Conservation (phyloP, 23 tunicate species). For the Halocynthia roretzi region DNA sequence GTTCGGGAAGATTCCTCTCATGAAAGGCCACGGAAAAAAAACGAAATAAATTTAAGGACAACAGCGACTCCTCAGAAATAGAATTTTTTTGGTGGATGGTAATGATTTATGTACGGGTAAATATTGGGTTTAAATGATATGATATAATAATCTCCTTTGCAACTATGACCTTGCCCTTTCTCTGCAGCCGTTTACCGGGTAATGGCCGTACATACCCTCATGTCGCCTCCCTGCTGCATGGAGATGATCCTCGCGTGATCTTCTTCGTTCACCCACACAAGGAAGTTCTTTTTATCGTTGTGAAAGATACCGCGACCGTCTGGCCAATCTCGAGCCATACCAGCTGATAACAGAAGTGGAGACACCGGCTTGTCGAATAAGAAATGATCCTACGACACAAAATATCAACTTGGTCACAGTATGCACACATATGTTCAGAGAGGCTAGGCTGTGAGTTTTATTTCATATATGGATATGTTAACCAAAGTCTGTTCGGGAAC, state of each 20-base stretch:
- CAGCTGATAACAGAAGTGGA: conserved; percentile 76
- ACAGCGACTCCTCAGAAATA: not conserved
- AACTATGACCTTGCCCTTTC: no score
- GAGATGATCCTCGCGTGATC: conserved; percentile 86
- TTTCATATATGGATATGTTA: no score
- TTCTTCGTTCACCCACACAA: conserved; percentile 96
- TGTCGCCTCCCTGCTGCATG: conserved; percentile 89
- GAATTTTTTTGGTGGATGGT: no score
- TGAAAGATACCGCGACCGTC: conserved; percentile 96
- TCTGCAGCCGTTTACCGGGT: no score
- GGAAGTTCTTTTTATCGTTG: conserved; percentile 85
- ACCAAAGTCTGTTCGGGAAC: no score
- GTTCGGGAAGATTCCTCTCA: not conserved
- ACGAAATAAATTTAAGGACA: not conserved
- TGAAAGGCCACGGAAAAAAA: not conserved
- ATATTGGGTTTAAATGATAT: no score
- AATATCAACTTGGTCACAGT: not conserved
- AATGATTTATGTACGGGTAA: no score
- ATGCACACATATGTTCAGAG: not conserved
- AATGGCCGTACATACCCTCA: conserved; percentile 37
- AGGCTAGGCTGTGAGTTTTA: no score
- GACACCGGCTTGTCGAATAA: conserved; percentile 94
- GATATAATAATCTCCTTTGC: no score
- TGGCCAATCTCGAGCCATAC: conserved; percentile 97
- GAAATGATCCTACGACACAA: conserved; percentile 29